A percentile compares a stretch with the other conserved stretches of the same genome.
Evolutionary conservation across 1,140 invertebrate species (phyloP).

Genomic region (Procambarus virginalis): DNA sequence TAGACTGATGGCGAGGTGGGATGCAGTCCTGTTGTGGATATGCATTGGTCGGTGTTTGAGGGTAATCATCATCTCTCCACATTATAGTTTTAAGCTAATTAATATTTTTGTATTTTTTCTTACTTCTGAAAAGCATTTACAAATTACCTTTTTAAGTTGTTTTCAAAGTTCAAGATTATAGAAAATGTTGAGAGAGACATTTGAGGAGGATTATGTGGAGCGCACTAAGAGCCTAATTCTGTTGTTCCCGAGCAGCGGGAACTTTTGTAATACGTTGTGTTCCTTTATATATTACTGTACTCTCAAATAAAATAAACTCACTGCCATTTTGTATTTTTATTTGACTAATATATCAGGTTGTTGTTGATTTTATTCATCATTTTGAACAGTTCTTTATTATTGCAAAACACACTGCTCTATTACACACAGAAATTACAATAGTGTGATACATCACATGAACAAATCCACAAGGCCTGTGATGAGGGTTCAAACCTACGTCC

Average conservation of each 20-base stretch:
- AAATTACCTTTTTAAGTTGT: background rate
- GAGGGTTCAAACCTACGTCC: too few relatives aligned
- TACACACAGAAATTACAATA: too few relatives aligned
- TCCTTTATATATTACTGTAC: background rate
- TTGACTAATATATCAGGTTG: background rate
- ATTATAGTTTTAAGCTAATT: background rate
- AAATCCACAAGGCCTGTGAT: too few relatives aligned
- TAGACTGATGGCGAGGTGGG: background rate
- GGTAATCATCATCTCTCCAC: background rate
- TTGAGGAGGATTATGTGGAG: background rate
- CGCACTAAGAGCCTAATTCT: background rate
- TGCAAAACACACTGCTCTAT: too few relatives aligned
- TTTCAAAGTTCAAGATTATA: background rate
- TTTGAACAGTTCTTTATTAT: too few relatives aligned
- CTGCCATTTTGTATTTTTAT: background rate
- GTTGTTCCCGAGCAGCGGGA: background rate
- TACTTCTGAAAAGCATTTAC: background rate
- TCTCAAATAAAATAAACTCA: background rate
- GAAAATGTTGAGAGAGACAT: too few relatives aligned
- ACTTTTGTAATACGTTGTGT: background rate
- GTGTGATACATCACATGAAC: too few relatives aligned
- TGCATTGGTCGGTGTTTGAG: background rate
- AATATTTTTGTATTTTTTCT: conserved; percentile 5
- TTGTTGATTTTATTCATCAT: background rate
- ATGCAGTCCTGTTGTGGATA: background rate